Percentiles rank a stretch among this genome's conserved stretches.
phyloP scores from a whole-genome alignment of 2,113 vertebrate genomes.

The Notarius lentiginosus region DNA sequence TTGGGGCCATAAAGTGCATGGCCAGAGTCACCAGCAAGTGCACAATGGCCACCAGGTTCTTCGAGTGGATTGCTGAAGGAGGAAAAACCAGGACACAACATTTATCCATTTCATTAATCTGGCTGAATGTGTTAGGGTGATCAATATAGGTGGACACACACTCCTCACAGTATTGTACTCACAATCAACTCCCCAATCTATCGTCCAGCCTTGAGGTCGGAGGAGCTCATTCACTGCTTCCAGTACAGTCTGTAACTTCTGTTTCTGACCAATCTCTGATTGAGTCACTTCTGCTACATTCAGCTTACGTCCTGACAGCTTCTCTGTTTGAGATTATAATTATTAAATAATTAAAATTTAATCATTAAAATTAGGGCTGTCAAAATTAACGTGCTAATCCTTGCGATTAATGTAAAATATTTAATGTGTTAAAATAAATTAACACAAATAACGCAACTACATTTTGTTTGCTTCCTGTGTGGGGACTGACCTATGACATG shows the following conservation, averaged over 20 bases:
- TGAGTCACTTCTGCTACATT: conserved; percentile 96
- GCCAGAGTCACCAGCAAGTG: conserved; percentile 88
- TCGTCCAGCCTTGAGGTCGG: conserved; percentile 84
- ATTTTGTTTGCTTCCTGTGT: no score
- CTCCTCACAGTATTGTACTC: conserved; percentile 60
- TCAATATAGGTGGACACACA: neutral
- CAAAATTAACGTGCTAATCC: no score
- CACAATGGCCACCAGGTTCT: conserved; percentile 89
- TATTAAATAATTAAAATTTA: no score
- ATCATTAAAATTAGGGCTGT: no score
- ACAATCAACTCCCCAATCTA: conserved; percentile 92
- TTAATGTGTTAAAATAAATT: no score
- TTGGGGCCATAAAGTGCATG: conserved; percentile 88
- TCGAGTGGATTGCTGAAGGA: conserved; percentile 85
- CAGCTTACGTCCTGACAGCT: conserved; percentile 84
- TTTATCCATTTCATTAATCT: neutral
- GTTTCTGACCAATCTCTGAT: conserved; percentile 93
- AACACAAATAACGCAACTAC: no score
- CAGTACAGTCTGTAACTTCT: conserved; percentile 92
- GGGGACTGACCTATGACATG: no score
- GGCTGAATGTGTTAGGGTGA: neutral
- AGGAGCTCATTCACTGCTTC: conserved; percentile 87
- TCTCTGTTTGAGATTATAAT: conserved; percentile 72
- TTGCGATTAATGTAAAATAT: no score
- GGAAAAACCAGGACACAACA: neutral